Evolutionary conservation across 2,888 invertebrate genomes (phyloP), one percentile per base, ranked within the genome.

Genomic region (Andrena fulva): DNA sequence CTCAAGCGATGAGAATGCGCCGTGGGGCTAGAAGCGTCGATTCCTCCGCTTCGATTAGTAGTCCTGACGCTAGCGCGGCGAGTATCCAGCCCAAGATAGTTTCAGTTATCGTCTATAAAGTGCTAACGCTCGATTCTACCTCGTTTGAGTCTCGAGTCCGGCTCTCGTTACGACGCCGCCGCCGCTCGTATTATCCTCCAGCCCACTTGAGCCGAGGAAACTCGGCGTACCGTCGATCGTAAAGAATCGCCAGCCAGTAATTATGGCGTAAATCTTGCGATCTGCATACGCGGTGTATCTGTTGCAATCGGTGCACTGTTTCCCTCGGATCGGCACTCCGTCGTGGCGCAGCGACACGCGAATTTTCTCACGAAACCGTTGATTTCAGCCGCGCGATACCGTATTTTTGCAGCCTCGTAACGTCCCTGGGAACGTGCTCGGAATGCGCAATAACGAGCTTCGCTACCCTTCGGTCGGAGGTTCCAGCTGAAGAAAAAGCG

Each of bases 81-180:
- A 31, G 35, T 60, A 78, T 8, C 59, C 27, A 69, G 73, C 48
- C 52, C 27, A 63, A 77, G 77, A 80, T 80, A 82, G 79, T 85
- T 81, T 77, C 79, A 77, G 86, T 88, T 87, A 87, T 66, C 88
- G 75, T 79, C 85, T 82, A 80, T 83, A 87, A 87, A 87, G 84
- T 79, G 87, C 78, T 77, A 85, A 86, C 77, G 72, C 82, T 82
- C 73, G 78, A 78, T 82, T 79, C 72, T 59, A 62, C 67, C 72
- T 84, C 77, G 77, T 80, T 80, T 62, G 56, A 76, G 72, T 59
- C 29, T 42, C 50, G 59, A 62, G 75, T 60, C 64, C 33, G 48
- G 79, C 59, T 82, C 85, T 77, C 75, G 64, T 87, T 78, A 67
- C 76, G 48, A 56, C 54, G 71, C 59, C 52, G 20, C 20, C 20